A percentile compares a stretch with the other conserved stretches of the same genome.
Evolutionary conservation across 1,140 invertebrate species (phyloP).

Genomic region (Drosophila sp.): DNA sequence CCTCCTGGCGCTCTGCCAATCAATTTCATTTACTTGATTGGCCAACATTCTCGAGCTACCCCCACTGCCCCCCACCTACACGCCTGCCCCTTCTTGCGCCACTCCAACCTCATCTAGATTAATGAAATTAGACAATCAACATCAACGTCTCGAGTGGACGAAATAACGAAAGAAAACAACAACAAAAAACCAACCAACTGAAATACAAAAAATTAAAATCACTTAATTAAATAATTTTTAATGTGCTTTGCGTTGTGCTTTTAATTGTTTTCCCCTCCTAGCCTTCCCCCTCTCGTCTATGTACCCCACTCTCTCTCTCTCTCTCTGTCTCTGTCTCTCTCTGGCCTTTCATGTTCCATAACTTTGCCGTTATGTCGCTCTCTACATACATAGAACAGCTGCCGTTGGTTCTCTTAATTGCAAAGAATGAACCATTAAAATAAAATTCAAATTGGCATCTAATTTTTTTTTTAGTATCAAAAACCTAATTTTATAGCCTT

Average conservation of each 20-base stretch:
- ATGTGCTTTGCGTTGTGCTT: conserved; percentile 53
- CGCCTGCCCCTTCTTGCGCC: not conserved
- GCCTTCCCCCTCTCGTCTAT: not conserved
- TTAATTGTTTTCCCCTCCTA: conserved; percentile 29
- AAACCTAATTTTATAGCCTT: not conserved
- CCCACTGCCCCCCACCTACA: not conserved
- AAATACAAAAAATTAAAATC: conserved; percentile 64
- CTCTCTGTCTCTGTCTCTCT: not conserved
- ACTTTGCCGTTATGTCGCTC: conserved; percentile 17
- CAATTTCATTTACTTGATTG: conserved; percentile 61
- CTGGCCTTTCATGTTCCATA: conserved; percentile 1
- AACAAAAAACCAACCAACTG: conserved; percentile 24
- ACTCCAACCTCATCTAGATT: conserved; percentile 47
- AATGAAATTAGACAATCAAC: conserved; percentile 81
- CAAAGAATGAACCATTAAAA: conserved; percentile 56
- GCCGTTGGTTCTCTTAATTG: conserved; percentile 68
- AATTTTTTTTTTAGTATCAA: conserved; percentile 34
- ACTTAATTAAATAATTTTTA: conserved; percentile 81
- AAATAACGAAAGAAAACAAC: conserved; percentile 26
- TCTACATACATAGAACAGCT: conserved; percentile 56
- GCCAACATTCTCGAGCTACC: conserved; percentile 35
- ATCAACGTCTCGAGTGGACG: conserved; percentile 39
- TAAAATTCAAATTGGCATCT: conserved; percentile 49
- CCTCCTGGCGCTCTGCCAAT: conserved; percentile 62
- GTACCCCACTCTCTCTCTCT: conserved; percentile 14